Conservation (phyloP, 2,888 invertebrate genomes). For the Athalia cordata region DNA sequence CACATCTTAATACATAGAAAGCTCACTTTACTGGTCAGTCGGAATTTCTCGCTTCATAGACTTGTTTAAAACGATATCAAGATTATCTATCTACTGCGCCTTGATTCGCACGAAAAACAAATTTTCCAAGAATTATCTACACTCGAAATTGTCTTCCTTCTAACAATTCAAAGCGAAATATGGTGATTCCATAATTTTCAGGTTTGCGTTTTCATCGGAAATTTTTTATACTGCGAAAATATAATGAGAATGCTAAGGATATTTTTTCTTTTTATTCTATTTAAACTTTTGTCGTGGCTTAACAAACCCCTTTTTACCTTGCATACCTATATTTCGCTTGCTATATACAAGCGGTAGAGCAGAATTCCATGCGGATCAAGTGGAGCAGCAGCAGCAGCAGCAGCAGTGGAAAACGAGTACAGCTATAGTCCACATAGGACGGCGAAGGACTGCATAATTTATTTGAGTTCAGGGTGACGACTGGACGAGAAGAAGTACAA, state of each 20-base stretch:
- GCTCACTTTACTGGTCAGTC: constrained; percentile 4
- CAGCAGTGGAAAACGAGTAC: neutral
- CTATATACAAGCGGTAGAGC: neutral
- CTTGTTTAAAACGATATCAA: constrained; percentile 1
- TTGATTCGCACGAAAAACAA: too few relatives aligned
- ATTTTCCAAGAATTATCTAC: too few relatives aligned
- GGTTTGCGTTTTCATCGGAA: too few relatives aligned
- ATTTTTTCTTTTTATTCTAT: too few relatives aligned
- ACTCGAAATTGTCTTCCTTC: too few relatives aligned
- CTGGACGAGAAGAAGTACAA: neutral
- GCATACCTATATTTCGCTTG: constrained; percentile 1
- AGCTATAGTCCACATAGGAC: neutral
- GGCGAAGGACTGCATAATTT: constrained; percentile 6
- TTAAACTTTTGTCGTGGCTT: too few relatives aligned
- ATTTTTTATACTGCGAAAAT: too few relatives aligned
- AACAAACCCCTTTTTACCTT: too few relatives aligned
- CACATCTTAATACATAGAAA: constrained; percentile 26
- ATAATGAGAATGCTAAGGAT: too few relatives aligned
- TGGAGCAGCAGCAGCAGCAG: neutral
- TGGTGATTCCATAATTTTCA: too few relatives aligned
- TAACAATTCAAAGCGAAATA: too few relatives aligned
- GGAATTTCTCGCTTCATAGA: neutral
- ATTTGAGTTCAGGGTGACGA: constrained; percentile 10
- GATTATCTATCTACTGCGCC: neutral
- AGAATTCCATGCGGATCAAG: constrained; percentile 25